These are phyloP conservation scores for Muschampia plurimacula DNA, from an alignment of 2,888 invertebrate genomes.

Conservation along the genomic window DNA sequence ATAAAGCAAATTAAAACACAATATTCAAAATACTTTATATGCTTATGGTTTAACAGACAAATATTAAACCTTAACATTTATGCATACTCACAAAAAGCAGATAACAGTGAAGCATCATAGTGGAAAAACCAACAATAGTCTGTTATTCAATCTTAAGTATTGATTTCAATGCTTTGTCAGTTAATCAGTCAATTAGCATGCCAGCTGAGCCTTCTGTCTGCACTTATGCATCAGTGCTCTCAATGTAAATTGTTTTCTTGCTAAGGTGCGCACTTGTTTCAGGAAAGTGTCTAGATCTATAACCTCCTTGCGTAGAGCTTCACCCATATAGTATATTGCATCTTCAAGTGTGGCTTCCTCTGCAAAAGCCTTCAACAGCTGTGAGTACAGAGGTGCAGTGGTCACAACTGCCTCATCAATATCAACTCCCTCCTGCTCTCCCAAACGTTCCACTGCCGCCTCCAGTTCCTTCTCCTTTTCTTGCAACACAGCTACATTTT, in stretches of 20 bases:
- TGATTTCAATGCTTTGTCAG: not conserved
- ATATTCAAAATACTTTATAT: not conserved
- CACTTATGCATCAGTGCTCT: slow-evolving; percentile 98
- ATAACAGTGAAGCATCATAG: not conserved
- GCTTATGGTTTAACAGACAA: not conserved
- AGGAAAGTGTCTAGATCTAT: slow-evolving; percentile 98
- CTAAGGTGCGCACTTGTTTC: slow-evolving; percentile 97
- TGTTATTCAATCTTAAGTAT: slow-evolving; percentile 1
- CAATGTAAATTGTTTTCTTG: slow-evolving; percentile 97
- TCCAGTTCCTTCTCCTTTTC: slow-evolving; percentile 95
- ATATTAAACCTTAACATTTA: not conserved
- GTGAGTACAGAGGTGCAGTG: slow-evolving; percentile 97
- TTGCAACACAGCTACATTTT: slow-evolving; percentile 92
- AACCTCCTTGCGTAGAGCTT: slow-evolving; percentile 95
- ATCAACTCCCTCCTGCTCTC: slow-evolving; percentile 93
- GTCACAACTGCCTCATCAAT: slow-evolving; percentile 99
- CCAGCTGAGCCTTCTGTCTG: slow-evolving; percentile 95
- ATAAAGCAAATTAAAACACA: not conserved
- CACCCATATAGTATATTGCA: slow-evolving; percentile 98
- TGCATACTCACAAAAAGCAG: not conserved
- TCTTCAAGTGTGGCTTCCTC: slow-evolving; percentile 99
- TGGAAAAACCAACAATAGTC: not conserved
- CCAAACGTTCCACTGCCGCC: slow-evolving; percentile 90
- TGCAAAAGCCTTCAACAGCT: slow-evolving; percentile 97
- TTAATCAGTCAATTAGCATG: slow-evolving; percentile 82